phyloP scores from a whole-genome alignment of 2,797 vertebrate species.

The Orientallactaga sibirica region DNA sequence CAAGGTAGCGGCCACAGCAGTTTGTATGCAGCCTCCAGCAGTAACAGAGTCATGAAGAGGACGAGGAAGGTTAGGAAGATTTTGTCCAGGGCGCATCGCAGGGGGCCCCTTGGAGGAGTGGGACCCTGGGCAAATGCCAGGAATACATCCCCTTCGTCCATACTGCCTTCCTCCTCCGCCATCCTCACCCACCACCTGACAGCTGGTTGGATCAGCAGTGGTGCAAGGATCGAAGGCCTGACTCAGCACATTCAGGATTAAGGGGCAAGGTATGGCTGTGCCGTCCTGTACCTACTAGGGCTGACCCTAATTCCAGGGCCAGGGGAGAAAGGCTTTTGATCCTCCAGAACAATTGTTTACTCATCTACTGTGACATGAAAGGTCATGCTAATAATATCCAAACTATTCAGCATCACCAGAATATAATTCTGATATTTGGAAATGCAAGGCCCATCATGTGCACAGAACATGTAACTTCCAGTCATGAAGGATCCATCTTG shows the following conservation, averaged over 20 bases:
- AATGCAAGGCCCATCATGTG: background rate
- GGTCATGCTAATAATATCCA: background rate
- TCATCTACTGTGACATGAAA: background rate
- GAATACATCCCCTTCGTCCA: slow-evolving; percentile 60
- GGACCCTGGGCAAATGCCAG: slow-evolving; percentile 70
- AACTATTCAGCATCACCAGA: background rate
- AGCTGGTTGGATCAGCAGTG: background rate
- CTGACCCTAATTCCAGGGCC: slow-evolving; percentile 72
- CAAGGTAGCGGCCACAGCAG: slow-evolving; percentile 76
- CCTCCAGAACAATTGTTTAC: background rate
- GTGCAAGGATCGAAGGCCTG: slow-evolving; percentile 7
- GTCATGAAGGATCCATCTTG: background rate
- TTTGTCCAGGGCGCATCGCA: slow-evolving; percentile 65
- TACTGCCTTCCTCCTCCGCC: slow-evolving; percentile 56
- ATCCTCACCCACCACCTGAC: slow-evolving; percentile 29
- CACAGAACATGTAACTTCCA: background rate
- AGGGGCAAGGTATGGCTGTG: background rate
- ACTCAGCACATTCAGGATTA: slow-evolving; percentile 79
- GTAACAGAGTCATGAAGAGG: slow-evolving; percentile 65
- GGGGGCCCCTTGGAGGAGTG: slow-evolving; percentile 61
- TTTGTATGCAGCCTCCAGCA: slow-evolving; percentile 70
- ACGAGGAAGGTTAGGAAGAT: slow-evolving; percentile 75
- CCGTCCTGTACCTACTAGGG: background rate
- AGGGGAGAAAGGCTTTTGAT: background rate
- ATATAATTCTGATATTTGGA: background rate